A percentile compares a stretch with the other conserved stretches of the same genome.
These are phyloP conservation scores for Sericinus montela DNA, from an alignment of 2,888 invertebrate species.

Conservation along the genomic window DNA sequence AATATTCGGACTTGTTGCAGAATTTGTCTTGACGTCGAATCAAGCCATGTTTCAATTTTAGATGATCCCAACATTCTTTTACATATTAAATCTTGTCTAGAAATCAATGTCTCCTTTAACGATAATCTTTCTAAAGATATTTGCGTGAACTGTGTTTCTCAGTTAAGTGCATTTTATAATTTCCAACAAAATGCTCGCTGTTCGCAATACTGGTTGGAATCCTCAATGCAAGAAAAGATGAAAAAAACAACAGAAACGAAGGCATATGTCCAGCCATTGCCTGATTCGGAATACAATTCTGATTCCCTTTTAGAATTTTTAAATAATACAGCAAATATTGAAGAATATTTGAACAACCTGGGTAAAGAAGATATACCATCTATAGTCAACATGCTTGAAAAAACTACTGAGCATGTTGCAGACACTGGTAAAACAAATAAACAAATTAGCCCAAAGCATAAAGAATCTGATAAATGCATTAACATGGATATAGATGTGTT, in stretches of 20 bases:
- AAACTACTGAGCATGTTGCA: constrained; percentile 30
- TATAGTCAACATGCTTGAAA: constrained; percentile 64
- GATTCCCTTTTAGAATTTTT: constrained; percentile 70
- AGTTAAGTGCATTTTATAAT: constrained; percentile 62
- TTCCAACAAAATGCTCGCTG: constrained; percentile 67
- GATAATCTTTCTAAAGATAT: constrained; percentile 61
- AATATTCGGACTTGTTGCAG: constrained; percentile 57
- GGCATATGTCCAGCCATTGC: constrained; percentile 59
- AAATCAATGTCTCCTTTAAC: constrained; percentile 43
- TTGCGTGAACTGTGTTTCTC: constrained; percentile 59
- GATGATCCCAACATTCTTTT: constrained; percentile 55
- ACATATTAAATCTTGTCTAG: constrained; percentile 64
- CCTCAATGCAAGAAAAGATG: constrained; percentile 47
- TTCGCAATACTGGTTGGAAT: constrained; percentile 69
- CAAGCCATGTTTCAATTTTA: constrained; percentile 56
- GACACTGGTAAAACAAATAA: constrained; percentile 35
- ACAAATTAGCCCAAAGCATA: constrained; percentile 55
- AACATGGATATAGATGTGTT: constrained; percentile 63
- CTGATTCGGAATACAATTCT: constrained; percentile 70
- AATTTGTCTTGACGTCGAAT: constrained; percentile 59
- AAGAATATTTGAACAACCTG: constrained; percentile 64
- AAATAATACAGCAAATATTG: constrained; percentile 68
- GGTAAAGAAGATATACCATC: constrained; percentile 71
- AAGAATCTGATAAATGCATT: constrained; percentile 39
- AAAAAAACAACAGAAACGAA: constrained; percentile 53